Base-by-base conservation (phyloP, 2,113 vertebrate genomes). In the Tenebrosternarchus preto region DNA sequence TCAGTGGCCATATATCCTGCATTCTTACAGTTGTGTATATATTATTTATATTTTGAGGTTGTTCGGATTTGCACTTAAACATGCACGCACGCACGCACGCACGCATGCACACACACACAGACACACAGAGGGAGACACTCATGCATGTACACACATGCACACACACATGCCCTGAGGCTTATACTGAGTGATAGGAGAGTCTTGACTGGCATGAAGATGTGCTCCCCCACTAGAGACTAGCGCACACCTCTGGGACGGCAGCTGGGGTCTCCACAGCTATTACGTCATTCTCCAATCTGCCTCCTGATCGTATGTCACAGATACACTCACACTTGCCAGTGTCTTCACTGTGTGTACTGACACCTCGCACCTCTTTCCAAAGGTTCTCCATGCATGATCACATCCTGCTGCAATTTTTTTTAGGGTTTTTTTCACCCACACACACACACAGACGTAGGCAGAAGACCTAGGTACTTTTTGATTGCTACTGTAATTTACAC, bases 211-310 rank as follows among this genome's bases (percentile, higher is more conserved):
- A 74, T 77, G 31, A 81, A 22, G 36, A 73, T 81, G 57, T 20
- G 53, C 79, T 57, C 70, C 78, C 78, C 59, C 17, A 9, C 71
- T 76, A 64, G 33, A 81, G 75, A 68, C 70, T 71, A 84, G 56
- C 76, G 82, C 80, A 82, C 80, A 85, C 80, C 71, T 79, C 76
- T 53, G 70, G 76, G 80, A 82, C 67, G 76, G 76, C 83, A 85
- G 83, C 80, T 85, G 83, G 79, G 80, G 80, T 80, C 83, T 57
- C 64, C 12, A 29, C 60, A 76, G 61, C 80, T 76, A 85, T 85
- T 72, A 85, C 83, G 46, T 85, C 83, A 85, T 67, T 50, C 43
- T 15, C 43, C 43, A 50, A 15, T 15, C 43, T 39, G 43, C 29
- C 59, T 12, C 6, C 50, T 27, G 61, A 67, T 82, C 83, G 72